Evolutionary conservation across 1,140 invertebrate species (phyloP), one percentile per base, ranked within the genome.

Genomic region (Microplitis demolitor): DNA sequence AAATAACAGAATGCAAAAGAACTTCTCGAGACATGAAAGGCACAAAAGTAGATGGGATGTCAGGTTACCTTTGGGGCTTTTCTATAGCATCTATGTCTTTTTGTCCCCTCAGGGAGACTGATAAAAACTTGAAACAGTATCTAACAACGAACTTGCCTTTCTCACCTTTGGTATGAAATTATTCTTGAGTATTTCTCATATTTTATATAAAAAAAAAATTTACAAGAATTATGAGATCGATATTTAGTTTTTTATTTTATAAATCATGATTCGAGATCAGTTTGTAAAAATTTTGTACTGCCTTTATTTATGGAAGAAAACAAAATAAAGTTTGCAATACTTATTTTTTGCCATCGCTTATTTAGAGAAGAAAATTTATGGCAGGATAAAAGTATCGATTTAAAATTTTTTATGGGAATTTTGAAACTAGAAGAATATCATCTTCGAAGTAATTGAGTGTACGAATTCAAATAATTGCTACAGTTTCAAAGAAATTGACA

Each of bases 81-180:
- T 66, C 63, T 66, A 72, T 9, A 16, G 54, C 63, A 62, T 72
- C 53, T 67, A 74, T 78, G 73, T 76, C 67, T 76, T 71, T 77
- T 66, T 56, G 54, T 69, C 78, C 81, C 80, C 77, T 62, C 51
- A 75, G 75, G 79, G 70, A 60, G 37, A 75, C 76, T 77, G 75
- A 82, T 82, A 82, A 82, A 82, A 82, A 82, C 77, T 66, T 35
- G 67, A 71, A 77, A 75, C 71, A 82, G 80, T 80, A 82, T 75
- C 75, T 75, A 76, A 78, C 78, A 80, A 82, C 79, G 77, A 79
- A 77, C 63, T 45, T 62, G 67, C 50, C 72, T 72, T 76, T 78
- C 11, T 63, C 31, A 13, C 33, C 35, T 39, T 63, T 63, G 8
- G 4, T 9, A 13, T 54, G 53, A 16, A 54, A 54, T 24, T 24